Conservation (phyloP, 2,113 vertebrate species). For the Barbus barbus region DNA sequence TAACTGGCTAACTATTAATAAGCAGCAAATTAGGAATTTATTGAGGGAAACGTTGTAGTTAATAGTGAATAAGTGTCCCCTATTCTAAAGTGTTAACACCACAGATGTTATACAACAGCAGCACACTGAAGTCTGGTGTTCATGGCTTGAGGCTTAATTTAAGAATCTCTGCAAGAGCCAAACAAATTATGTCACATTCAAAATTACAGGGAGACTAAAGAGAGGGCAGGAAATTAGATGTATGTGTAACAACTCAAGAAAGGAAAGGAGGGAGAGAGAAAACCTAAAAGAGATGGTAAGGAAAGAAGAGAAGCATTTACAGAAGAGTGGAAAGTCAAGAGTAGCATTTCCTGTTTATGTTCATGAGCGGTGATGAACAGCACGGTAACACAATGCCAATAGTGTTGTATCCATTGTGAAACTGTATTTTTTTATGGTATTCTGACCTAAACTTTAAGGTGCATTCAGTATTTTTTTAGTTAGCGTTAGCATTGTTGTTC, state of each 20-base stretch:
- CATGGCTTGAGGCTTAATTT: background rate
- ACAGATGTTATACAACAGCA: background rate
- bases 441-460: background rate
- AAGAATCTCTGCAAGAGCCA: background rate
- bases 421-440: background rate
- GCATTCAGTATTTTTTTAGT: background rate
- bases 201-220: background rate
- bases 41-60: too few relatives aligned
- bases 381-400: background rate
- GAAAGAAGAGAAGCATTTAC: background rate
- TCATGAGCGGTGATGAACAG: background rate
- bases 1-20: too few relatives aligned
- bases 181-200: background rate
- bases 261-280: background rate
- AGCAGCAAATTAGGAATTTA: too few relatives aligned
- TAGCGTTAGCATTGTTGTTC: background rate
- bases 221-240: background rate
- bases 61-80: too few relatives aligned
- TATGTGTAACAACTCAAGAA: background rate
- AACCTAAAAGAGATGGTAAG: background rate
- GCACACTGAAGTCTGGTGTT: background rate
- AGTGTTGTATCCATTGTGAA: background rate
- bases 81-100: too few relatives aligned
- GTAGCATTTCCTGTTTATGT: background rate
- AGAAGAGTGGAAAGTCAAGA: background rate